Conservation (phyloP, 1,140 invertebrate species). For the Cotesia chilonis region DNA sequence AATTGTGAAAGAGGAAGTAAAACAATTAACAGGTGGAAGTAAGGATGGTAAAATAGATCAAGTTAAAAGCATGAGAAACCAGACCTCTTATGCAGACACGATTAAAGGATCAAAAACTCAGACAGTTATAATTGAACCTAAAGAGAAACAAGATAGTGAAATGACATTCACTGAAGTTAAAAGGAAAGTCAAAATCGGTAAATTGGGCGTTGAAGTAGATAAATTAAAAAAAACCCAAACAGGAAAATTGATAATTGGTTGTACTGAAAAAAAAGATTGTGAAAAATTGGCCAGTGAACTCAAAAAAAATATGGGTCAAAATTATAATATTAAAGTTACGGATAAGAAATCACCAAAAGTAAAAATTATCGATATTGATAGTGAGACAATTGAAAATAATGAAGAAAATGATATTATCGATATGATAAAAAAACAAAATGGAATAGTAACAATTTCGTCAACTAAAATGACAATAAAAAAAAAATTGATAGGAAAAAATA, state of each 20-base stretch:
- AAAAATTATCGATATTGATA: conserved; percentile 24
- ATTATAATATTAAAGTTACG: conserved; percentile 13
- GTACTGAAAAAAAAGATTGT: not conserved
- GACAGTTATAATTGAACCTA: not conserved
- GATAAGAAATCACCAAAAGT: conserved; percentile 27
- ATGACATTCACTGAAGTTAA: not conserved
- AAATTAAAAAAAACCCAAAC: conserved; percentile 14
- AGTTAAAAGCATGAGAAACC: too few species aligned
- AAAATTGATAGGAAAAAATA: not conserved
- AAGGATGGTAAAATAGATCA: too few species aligned
- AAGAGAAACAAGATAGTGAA: not conserved
- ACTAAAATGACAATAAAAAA: conserved; percentile 17
- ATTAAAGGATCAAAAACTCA: not conserved
- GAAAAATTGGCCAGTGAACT: conserved; percentile 10
- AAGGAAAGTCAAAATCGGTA: conserved; percentile 9
- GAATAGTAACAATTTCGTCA: not conserved
- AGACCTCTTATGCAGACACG: too few species aligned
- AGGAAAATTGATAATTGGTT: conserved; percentile 26
- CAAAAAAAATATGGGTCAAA: conserved; percentile 20
- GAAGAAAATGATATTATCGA: conserved; percentile 22
- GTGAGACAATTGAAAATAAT: not conserved
- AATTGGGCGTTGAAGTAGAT: conserved; percentile 16
- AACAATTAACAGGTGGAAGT: not conserved
- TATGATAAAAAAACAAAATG: conserved; percentile 27
- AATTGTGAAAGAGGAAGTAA: not conserved